Evolutionary conservation across 2,888 invertebrate species (phyloP), one percentile per base, ranked within the genome.

Genomic region (Troides oblongomaculatus): DNA sequence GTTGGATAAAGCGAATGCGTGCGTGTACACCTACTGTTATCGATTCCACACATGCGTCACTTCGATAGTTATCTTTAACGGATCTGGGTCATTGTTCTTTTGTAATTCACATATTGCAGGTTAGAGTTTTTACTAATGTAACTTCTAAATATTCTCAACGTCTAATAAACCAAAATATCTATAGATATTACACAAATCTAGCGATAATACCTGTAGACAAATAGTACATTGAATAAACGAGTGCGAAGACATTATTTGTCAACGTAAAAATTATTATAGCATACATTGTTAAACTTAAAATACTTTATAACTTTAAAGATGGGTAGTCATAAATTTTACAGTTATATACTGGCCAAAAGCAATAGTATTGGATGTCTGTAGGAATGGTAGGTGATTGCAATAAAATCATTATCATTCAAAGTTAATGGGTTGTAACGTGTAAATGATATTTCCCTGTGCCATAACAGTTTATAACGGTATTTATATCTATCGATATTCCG

Each of bases 61-160:
- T 82, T 86, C 89, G 88, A 90, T 90, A 84, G 86, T 90, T 90
- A 92, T 92, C 92, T 88, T 85, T 83, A 81, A 80, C 83, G 83
- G 87, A 92, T 91, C 89, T 92, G 86, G 92, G 92, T 92, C 92
- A 91, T 90, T 91, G 90, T 90, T 92, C 89, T 88, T 90, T 91
- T 87, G 84, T 88, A 84, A 83, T 86, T 87, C 80, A 79, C 81
- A 77, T 81, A 78, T 82, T 83, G 81, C 79, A 76, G 75, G 78
- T 84, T 81, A 74, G 77, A 78, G 7, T 81, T 23, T 77, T 75
- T 76, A 74, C 74, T 69, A 78, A 78, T 73, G 70, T 53, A 65
- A 66, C 53, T n/a, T n/a, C n/a, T 3, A n/a, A 53, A 53, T n/a
- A n/a, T 53, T n/a, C 53, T 53, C 5, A 53, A 6, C n/a, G 2